Percentiles rank a stretch among this genome's conserved stretches.
phyloP scores from a whole-genome alignment of 1,140 invertebrate species.

The Drosophila carrolli region DNA sequence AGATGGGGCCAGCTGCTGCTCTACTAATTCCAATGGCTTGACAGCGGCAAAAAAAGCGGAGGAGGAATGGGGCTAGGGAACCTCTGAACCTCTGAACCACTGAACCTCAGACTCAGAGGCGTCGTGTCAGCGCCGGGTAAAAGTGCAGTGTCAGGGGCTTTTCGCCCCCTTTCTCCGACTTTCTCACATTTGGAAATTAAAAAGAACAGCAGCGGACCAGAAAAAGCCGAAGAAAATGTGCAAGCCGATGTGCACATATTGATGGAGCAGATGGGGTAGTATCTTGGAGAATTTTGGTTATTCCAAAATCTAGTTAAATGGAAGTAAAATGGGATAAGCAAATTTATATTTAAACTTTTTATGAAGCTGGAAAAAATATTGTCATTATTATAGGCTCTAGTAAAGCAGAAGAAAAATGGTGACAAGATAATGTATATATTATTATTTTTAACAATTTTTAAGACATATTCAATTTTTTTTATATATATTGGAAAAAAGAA shows the following conservation, averaged over 20 bases:
- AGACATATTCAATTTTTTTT: too few relatives aligned
- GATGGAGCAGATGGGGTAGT: background rate
- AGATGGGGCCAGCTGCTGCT: slow-evolving; percentile 19
- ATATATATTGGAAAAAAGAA: too few relatives aligned
- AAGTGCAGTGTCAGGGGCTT: slow-evolving; percentile 65
- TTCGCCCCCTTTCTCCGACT: slow-evolving; percentile 15
- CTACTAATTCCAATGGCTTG: slow-evolving; percentile 47
- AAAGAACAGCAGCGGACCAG: slow-evolving; percentile 33
- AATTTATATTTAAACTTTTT: too few relatives aligned
- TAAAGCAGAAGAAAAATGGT: too few relatives aligned
- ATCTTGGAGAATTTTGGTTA: too few relatives aligned
- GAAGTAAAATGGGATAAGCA: too few relatives aligned
- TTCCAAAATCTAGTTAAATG: too few relatives aligned
- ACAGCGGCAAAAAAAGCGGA: slow-evolving; percentile 7
- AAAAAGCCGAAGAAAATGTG: slow-evolving; percentile 21
- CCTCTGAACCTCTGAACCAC: background rate
- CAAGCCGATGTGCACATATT: slow-evolving; percentile 17
- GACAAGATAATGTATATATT: too few relatives aligned
- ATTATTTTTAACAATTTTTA: too few relatives aligned
- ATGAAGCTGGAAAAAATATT: too few relatives aligned
- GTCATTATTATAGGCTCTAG: too few relatives aligned
- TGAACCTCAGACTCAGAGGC: slow-evolving; percentile 13
- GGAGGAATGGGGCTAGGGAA: slow-evolving; percentile 3
- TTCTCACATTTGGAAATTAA: slow-evolving; percentile 70
- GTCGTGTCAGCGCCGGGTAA: slow-evolving; percentile 27